phyloP scores from a whole-genome alignment of 1,140 invertebrate species.

The Apis mellifera region DNA sequence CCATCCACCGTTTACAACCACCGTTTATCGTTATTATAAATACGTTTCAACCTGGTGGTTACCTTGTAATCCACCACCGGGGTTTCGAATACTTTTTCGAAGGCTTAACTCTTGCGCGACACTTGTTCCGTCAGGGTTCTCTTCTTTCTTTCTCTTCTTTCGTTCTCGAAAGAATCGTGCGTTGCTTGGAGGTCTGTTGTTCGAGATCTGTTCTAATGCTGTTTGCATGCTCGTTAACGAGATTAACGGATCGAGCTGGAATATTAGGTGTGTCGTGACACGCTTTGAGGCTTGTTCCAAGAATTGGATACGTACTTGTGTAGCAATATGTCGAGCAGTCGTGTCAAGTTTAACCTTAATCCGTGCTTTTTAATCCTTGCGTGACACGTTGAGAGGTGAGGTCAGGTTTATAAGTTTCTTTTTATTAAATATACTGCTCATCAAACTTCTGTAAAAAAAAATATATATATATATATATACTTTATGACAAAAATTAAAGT shows the following conservation, averaged over 20 bases:
- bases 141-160: background rate
- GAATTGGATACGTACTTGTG: too few species aligned
- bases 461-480: too few species aligned
- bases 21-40: slow-evolving; percentile 52
- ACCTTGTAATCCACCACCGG: background rate
- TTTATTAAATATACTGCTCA: too few species aligned
- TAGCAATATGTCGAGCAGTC: too few species aligned
- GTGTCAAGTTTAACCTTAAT: too few species aligned
- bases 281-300: background rate
- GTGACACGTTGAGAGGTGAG: too few species aligned
- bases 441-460: too few species aligned
- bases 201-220: background rate
- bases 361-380: too few species aligned
- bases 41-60: slow-evolving; percentile 31
- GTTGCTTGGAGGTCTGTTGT: too few species aligned
- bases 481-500: too few species aligned
- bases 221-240: slow-evolving; percentile 2
- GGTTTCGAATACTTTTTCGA: background rate
- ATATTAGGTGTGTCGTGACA: background rate
- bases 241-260: background rate
- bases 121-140: background rate
- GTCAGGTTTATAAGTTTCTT: too few species aligned
- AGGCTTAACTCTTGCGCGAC: slow-evolving; percentile 16
- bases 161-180: background rate
- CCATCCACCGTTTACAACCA: slow-evolving; percentile 19